These are phyloP conservation scores for Athalia cordata DNA, from an alignment of 2,888 invertebrate genomes.

Conservation along the genomic window DNA sequence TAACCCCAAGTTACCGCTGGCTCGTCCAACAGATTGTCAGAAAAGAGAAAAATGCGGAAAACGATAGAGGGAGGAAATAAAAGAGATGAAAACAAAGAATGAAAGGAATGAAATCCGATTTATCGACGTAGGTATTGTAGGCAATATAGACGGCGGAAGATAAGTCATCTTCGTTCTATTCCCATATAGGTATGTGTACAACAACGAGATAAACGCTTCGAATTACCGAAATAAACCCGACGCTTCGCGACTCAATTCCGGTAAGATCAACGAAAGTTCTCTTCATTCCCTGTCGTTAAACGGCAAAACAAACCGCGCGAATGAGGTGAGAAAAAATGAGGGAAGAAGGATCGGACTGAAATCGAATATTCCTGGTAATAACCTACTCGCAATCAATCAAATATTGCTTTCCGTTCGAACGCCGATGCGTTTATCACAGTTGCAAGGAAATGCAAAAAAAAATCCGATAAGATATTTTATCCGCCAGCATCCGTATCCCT, in stretches of 20 bases:
- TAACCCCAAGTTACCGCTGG: constrained; percentile 17
- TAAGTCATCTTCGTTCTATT: constrained; percentile 22
- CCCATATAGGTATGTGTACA: neutral
- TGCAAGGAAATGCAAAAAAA: neutral
- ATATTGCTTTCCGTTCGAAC: constrained; percentile 35
- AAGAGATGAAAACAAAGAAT: neutral
- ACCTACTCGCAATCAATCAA: constrained; percentile 38
- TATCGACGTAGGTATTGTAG: constrained; percentile 10
- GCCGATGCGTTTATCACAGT: constrained; percentile 4
- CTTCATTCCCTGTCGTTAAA: constrained; percentile 15
- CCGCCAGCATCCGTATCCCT: neutral
- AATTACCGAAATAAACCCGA: constrained; percentile 35
- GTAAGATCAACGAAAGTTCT: constrained; percentile 33
- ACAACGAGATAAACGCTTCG: constrained; percentile 37
- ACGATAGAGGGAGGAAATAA: neutral
- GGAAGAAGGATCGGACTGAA: neutral
- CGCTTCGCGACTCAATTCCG: constrained; percentile 40
- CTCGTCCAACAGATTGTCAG: constrained; percentile 39
- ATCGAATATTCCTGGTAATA: constrained; percentile 30
- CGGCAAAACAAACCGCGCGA: too few relatives aligned
- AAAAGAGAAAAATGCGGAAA: neutral
- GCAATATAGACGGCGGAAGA: constrained; percentile 27
- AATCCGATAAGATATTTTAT: neutral
- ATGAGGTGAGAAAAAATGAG: neutral
- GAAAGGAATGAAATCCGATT: constrained; percentile 27